These are phyloP conservation scores for Tangara arthus DNA, from an alignment of 2,797 vertebrate species.

Conservation along the genomic window DNA sequence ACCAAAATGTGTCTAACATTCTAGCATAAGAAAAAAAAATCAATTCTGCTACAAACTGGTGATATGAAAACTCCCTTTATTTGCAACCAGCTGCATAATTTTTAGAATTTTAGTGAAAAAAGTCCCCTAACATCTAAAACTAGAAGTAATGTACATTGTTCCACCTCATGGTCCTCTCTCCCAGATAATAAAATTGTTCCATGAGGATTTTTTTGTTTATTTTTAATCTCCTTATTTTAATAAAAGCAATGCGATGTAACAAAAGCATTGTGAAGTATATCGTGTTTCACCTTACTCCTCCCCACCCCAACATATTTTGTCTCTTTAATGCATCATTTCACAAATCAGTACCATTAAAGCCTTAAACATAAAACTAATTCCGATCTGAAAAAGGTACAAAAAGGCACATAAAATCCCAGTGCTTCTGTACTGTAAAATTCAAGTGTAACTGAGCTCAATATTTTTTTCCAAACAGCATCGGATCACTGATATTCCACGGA, in stretches of 20 bases:
- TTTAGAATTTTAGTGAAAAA: constrained; percentile 88
- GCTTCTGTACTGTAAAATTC: constrained; percentile 99
- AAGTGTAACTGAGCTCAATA: constrained; percentile 99
- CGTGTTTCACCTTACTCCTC: constrained; percentile 84
- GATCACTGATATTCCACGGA: constrained; percentile 88
- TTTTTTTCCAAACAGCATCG: constrained; percentile 87
- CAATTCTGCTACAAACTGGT: constrained; percentile 90
- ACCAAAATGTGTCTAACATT: constrained; percentile 90
- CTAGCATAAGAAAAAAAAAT: constrained; percentile 84
- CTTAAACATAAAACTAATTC: constrained; percentile 99
- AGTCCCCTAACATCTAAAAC: constrained; percentile 83
- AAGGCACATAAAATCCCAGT: constrained; percentile 99
- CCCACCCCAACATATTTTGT: constrained; percentile 84
- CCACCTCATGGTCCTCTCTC: constrained; percentile 80
- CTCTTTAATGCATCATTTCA: constrained; percentile 89
- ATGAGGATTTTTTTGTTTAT: constrained; percentile 75
- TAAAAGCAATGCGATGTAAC: constrained; percentile 90
- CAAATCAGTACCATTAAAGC: constrained; percentile 99
- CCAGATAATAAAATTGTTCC: constrained; percentile 83
- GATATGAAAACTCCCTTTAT: constrained; percentile 94
- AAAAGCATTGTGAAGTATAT: constrained; percentile 91
- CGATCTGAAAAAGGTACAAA: constrained; percentile 99
- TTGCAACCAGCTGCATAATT: constrained; percentile 94
- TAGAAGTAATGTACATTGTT: constrained; percentile 90
- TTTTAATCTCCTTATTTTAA: constrained; percentile 83